Evolutionary conservation across 2,113 vertebrate species (phyloP), one percentile per base, ranked within the genome.

Genomic region (Machaerirhynchus nigripectus): DNA sequence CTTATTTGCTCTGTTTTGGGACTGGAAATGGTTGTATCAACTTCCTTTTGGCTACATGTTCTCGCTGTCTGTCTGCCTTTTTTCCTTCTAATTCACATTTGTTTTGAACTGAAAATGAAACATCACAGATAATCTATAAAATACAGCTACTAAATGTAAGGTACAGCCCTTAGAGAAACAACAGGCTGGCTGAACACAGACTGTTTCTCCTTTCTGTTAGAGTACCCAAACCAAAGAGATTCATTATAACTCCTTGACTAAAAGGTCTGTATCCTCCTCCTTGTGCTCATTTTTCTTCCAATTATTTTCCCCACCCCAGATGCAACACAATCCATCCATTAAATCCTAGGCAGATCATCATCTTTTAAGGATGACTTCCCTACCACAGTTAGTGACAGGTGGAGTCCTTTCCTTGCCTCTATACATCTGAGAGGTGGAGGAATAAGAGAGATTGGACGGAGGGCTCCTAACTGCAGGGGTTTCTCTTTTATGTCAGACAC

Each of bases 61-160:
- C 52, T 83, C 0, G 0, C 46, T 40, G 8, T 35, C 22, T 73
- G 42, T 61, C 35, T 87, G 20, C 18, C 17, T 64, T 90, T 95
- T 91, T 57, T 35, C 21, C 14, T 67, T 81, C 56, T 78, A 77
- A 77, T 86, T 84, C 52, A 50, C 4, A 0, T 87, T 91, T 87
- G 55, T 83, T 96, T 90, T 84, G 64, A 88, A 49, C 24, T 40
- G 60, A 96, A 89, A 93, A 71, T 21, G 63, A 89, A 92, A 13
- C 40, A n/a, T 74, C 76, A 81, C 31, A 84, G 31, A 63, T 86
- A 63, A 80, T 67, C 46, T 84, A 15, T 49, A 81, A 44, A 94
- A 88, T 61, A 61, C 5, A 87, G 35, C 31, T 77, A 44, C 27
- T 55, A 60, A 87, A 61, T 17, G 5, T 27, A 56, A 94, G 15